Conservation (phyloP, 2,797 vertebrate genomes). For the Esox lucius region DNA sequence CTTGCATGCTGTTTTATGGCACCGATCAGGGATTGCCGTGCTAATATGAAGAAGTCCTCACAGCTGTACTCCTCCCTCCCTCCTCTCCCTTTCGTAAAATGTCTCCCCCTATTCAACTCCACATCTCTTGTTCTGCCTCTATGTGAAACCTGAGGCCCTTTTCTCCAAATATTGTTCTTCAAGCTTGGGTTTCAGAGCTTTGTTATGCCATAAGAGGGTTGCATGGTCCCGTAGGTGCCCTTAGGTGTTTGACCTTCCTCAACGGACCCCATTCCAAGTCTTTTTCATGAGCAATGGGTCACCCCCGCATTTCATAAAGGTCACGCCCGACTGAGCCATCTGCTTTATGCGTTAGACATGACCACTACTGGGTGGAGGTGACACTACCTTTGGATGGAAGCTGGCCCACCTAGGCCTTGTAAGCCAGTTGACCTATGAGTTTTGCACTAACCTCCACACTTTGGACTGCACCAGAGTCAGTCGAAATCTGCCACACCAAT, state of each 20-base stretch:
- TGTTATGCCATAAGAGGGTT: constrained; percentile 75
- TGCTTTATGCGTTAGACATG: constrained; percentile 38
- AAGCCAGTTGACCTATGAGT: constrained; percentile 12
- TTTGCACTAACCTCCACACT: not conserved
- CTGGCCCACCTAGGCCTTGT: constrained; percentile 4
- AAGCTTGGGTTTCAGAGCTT: constrained; percentile 79
- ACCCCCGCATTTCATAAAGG: constrained; percentile 45
- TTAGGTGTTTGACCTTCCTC: constrained; percentile 68
- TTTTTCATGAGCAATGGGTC: constrained; percentile 36
- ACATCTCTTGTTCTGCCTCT: constrained; percentile 53
- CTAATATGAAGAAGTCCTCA: constrained; percentile 56
- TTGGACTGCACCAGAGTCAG: not conserved
- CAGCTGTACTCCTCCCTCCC: constrained; percentile 71
- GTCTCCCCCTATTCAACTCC: constrained; percentile 43
- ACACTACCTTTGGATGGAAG: constrained; percentile 10
- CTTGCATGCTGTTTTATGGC: constrained; percentile 56
- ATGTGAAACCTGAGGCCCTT: constrained; percentile 70
- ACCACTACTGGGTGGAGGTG: not conserved
- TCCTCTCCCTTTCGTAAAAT: constrained; percentile 54
- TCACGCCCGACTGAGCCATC: constrained; percentile 53
- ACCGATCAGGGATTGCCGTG: constrained; percentile 55
- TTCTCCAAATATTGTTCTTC: constrained; percentile 82
- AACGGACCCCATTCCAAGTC: constrained; percentile 30
- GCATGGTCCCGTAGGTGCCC: constrained; percentile 67
- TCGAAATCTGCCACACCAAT: not conserved